Percentiles rank a stretch among this genome's conserved stretches.
These are phyloP conservation scores for Limnephilus lunatus DNA, from an alignment of 2,888 invertebrate species.

Conservation along the genomic window DNA sequence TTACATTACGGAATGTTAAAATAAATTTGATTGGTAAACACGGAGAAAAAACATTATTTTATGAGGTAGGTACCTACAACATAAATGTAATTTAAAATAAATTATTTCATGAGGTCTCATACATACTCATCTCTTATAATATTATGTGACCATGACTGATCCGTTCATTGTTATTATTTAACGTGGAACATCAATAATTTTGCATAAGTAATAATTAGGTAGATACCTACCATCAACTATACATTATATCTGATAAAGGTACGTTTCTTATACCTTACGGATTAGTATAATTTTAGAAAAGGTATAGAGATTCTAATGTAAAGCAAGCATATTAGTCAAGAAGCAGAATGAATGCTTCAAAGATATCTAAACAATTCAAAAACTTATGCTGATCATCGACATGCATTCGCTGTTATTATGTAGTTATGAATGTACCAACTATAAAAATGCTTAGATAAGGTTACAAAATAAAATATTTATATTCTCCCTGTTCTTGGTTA, in stretches of 20 bases:
- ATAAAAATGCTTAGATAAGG: too few relatives aligned
- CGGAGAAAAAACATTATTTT: not conserved
- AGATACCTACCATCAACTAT: too few relatives aligned
- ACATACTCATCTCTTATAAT: not conserved
- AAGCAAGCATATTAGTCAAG: too few relatives aligned
- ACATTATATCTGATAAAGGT: not conserved
- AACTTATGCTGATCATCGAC: too few relatives aligned
- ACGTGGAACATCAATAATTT: too few relatives aligned
- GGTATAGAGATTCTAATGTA: too few relatives aligned
- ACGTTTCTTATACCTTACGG: not conserved
- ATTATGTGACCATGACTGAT: not conserved
- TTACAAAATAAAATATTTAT: not conserved
- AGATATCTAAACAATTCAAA: too few relatives aligned
- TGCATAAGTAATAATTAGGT: too few relatives aligned
- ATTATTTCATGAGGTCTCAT: not conserved
- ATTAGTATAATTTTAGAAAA: not conserved
- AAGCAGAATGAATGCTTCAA: too few relatives aligned
- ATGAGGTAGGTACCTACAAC: not conserved
- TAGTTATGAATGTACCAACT: too few relatives aligned
- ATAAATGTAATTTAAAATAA: not conserved
- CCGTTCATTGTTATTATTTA: not conserved
- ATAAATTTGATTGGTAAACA: not conserved
- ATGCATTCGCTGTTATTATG: too few relatives aligned
- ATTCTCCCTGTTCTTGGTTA: not conserved
- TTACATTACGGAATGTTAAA: not conserved